Conservation (phyloP, 23 tunicate genomes). For the Aplidium turbinatum region DNA sequence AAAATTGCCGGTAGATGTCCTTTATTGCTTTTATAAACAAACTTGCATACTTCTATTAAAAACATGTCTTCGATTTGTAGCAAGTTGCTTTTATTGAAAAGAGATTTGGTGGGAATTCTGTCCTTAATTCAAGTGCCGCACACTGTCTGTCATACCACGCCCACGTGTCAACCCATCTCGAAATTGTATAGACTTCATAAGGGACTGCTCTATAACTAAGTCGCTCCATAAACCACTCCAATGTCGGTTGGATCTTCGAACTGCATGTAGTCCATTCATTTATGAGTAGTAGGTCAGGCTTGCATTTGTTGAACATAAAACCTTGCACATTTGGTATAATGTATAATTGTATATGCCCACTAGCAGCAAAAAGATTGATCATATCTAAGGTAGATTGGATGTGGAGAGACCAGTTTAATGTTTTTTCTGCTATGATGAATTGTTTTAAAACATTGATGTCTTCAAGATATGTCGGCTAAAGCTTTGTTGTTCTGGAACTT, state of each 20-base stretch:
- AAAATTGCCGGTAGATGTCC: too few relatives aligned
- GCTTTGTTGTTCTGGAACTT: slow-evolving; percentile 8
- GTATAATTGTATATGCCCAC: slow-evolving; percentile 1
- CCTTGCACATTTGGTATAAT: slow-evolving; percentile 14
- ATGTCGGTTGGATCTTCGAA: background rate
- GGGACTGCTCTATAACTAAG: slow-evolving; percentile 7
- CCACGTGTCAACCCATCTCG: slow-evolving; percentile 16
- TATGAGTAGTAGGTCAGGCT: background rate
- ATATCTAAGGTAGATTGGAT: background rate
- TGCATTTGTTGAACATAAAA: slow-evolving; percentile 4
- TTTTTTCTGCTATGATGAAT: slow-evolving; percentile 15
- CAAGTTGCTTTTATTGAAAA: too few relatives aligned
- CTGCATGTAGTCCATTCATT: slow-evolving; percentile 7
- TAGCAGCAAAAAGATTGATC: slow-evolving; percentile 12
- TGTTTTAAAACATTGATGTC: slow-evolving; percentile 1
- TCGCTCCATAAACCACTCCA: slow-evolving; percentile 25
- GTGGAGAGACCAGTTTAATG: background rate
- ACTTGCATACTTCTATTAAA: too few relatives aligned
- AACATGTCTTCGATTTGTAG: too few relatives aligned
- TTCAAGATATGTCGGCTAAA: background rate
- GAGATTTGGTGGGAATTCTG: too few relatives aligned
- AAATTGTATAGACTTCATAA: slow-evolving; percentile 2
- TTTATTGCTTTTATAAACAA: too few relatives aligned
- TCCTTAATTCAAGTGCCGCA: slow-evolving; percentile 6
- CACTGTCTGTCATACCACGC: slow-evolving; percentile 11